Evolutionary conservation across 2,888 invertebrate genomes (phyloP).

Genomic region (Sesia apiformis): DNA sequence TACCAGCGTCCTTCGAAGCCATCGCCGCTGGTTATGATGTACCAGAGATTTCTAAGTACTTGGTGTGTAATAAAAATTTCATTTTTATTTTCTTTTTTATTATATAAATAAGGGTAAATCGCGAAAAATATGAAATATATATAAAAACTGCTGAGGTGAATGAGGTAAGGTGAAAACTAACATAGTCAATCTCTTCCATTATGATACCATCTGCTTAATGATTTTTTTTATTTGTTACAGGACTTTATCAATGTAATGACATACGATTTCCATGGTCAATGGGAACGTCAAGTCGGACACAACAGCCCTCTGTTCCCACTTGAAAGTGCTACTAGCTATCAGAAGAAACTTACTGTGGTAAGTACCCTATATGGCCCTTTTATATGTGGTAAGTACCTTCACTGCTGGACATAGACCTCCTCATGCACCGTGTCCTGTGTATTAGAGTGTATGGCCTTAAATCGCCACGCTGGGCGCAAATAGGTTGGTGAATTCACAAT

Average conservation of each 20-base stretch:
- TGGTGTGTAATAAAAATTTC: slow-evolving; percentile 48
- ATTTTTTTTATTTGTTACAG: slow-evolving; percentile 21
- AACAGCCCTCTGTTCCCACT: slow-evolving; percentile 93
- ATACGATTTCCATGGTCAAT: slow-evolving; percentile 96
- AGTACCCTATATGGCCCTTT: slow-evolving; percentile 24
- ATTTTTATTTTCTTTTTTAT: background rate
- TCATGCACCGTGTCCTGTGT: too few relatives aligned
- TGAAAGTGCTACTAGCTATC: slow-evolving; percentile 91
- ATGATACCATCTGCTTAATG: too few relatives aligned
- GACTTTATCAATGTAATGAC: slow-evolving; percentile 97
- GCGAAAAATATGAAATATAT: background rate
- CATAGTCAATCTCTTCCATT: too few relatives aligned
- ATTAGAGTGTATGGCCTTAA: too few relatives aligned
- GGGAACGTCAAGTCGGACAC: slow-evolving; percentile 94
- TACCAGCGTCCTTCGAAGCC: slow-evolving; percentile 94
- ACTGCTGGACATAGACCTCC: too few relatives aligned
- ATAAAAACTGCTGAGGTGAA: background rate
- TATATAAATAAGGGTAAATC: background rate
- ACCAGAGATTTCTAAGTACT: slow-evolving; percentile 93
- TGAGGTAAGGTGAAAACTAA: too few relatives aligned
- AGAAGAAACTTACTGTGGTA: slow-evolving; percentile 94
- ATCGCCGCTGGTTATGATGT: slow-evolving; percentile 96
- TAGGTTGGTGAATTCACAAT: too few relatives aligned
- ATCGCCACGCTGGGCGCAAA: too few relatives aligned
- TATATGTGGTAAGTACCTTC: too few relatives aligned